Percentiles rank a stretch among this genome's conserved stretches.
These are phyloP conservation scores for Drosophila simulans DNA, from an alignment of 1,140 invertebrate species.

Conservation along the genomic window DNA sequence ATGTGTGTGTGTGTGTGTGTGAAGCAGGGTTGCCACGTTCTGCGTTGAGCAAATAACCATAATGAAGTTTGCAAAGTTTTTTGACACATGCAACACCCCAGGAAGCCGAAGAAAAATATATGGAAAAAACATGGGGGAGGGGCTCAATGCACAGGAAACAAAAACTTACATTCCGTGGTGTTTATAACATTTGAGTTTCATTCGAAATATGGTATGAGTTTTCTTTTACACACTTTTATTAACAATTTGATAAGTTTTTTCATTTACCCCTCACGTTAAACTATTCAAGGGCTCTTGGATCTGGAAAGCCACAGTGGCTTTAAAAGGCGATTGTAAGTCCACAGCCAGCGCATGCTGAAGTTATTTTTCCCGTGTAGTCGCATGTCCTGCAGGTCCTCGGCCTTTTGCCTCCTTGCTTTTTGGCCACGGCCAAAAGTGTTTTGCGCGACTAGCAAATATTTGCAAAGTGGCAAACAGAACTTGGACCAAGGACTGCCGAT, in stretches of 20 bases:
- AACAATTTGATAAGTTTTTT: too few relatives aligned
- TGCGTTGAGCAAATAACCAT: slow-evolving; percentile 64
- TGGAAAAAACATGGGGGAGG: slow-evolving; percentile 2
- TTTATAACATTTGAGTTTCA: too few relatives aligned
- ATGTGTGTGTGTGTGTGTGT: slow-evolving; percentile 47
- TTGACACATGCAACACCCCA: slow-evolving; percentile 73
- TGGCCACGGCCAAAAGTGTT: slow-evolving; percentile 61
- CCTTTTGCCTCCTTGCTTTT: slow-evolving; percentile 28
- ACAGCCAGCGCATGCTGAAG: background rate
- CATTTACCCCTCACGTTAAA: too few relatives aligned
- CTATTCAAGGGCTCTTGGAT: too few relatives aligned
- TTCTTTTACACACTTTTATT: too few relatives aligned
- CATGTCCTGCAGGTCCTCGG: slow-evolving; percentile 37
- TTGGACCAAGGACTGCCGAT: slow-evolving; percentile 40
- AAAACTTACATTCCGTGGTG: too few relatives aligned
- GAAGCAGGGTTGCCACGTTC: slow-evolving; percentile 41
- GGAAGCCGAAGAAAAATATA: slow-evolving; percentile 10
- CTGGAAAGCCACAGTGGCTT: too few relatives aligned
- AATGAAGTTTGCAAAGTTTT: slow-evolving; percentile 78
- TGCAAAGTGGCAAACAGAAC: slow-evolving; percentile 77
- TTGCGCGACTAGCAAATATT: slow-evolving; percentile 76
- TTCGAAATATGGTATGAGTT: too few relatives aligned
- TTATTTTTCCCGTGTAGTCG: slow-evolving; percentile 3
- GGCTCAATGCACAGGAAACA: background rate
- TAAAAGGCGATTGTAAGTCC: too few relatives aligned